Percentiles rank a stretch among this genome's conserved stretches.
These are phyloP conservation scores for Platichthys stellatus DNA, from an alignment of 2,113 vertebrate genomes.

Conservation along the genomic window DNA sequence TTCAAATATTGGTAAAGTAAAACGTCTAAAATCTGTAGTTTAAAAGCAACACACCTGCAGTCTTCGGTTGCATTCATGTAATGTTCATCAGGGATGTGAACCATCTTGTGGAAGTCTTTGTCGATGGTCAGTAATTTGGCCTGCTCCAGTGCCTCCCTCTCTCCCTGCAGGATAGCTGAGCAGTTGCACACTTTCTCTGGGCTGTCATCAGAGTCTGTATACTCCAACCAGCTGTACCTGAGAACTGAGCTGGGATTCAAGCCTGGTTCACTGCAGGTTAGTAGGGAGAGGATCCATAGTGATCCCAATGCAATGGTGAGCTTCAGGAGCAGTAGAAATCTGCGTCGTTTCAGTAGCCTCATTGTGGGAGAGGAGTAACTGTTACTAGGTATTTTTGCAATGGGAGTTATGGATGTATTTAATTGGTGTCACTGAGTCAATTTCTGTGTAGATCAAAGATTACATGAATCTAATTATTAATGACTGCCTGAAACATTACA, in stretches of 20 bases:
- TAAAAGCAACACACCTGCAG: conserved; percentile 69
- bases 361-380: conserved; percentile 7
- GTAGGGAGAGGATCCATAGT: conserved; percentile 16
- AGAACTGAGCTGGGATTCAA: neutral
- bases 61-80: conserved; percentile 85
- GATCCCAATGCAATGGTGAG: conserved; percentile 17
- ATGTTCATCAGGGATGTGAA: conserved; percentile 76
- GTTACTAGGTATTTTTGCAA: neutral
- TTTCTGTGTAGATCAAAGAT: no score
- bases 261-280: neutral
- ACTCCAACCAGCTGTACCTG: conserved; percentile 68
- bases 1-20: neutral
- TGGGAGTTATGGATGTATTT: neutral
- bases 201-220: conserved; percentile 66
- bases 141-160: conserved; percentile 81
- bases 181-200: conserved; percentile 82
- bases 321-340: neutral
- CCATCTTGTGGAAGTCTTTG: conserved; percentile 74
- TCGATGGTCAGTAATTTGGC: conserved; percentile 82
- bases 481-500: no score
- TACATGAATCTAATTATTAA: no score
- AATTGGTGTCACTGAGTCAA: no score
- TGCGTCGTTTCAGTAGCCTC: neutral
- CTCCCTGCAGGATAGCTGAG: conserved; percentile 83
- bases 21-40: neutral